These are phyloP conservation scores for Aricia agestis DNA, from an alignment of 1,140 invertebrate species.

Conservation along the genomic window DNA sequence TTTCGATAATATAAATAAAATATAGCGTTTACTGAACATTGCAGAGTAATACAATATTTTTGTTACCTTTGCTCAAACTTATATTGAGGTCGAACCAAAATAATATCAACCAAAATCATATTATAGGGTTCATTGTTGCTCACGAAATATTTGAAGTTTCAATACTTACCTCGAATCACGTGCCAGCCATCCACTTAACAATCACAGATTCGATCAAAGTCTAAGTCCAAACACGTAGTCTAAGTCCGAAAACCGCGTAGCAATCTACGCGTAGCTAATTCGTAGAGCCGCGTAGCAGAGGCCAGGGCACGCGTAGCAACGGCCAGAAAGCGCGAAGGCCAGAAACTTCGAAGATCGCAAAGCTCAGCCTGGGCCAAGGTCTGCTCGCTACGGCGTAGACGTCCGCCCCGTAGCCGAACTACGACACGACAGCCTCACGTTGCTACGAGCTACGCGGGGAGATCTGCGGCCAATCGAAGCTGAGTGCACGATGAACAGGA, in stretches of 20 bases:
- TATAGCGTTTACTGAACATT: no score
- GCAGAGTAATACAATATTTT: no score
- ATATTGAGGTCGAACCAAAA: no score
- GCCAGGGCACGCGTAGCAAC: background rate
- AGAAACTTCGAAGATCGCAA: conserved; percentile 9
- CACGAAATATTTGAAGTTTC: background rate
- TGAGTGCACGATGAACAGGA: conserved; percentile 49
- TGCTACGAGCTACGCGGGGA: conserved; percentile 73
- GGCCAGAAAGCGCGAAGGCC: background rate
- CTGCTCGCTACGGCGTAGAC: conserved; percentile 57
- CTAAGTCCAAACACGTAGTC: background rate
- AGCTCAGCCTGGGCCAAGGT: conserved; percentile 60
- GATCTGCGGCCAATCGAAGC: conserved; percentile 69
- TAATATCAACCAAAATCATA: no score
- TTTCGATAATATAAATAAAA: no score
- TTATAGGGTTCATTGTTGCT: no score
- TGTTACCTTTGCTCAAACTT: background rate
- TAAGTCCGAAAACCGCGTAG: conserved; percentile 6
- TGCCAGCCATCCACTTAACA: background rate
- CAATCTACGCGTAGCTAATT: background rate
- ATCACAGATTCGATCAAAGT: conserved; percentile 3
- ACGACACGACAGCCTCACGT: conserved; percentile 71
- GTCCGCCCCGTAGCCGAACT: conserved; percentile 63
- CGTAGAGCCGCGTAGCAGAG: background rate
- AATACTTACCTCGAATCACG: conserved; percentile 6